These are phyloP conservation scores for Drosophila mercatorum DNA, from an alignment of 2,888 invertebrate species.

Conservation along the genomic window DNA sequence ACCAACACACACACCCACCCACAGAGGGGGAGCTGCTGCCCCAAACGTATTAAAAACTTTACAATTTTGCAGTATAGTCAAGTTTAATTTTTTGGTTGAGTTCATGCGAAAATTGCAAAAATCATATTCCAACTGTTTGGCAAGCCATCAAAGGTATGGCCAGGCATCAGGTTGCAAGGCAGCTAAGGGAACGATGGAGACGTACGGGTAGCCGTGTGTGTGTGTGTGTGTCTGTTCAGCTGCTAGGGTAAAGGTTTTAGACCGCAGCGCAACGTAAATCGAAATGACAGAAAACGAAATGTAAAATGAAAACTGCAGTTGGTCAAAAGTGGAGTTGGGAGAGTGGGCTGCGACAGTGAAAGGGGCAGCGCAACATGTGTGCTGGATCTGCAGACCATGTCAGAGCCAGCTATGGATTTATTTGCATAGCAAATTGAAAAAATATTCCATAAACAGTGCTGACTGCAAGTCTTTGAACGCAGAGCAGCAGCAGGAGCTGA, in stretches of 20 bases:
- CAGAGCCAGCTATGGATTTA: constrained; percentile 36
- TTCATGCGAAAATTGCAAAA: constrained; percentile 80
- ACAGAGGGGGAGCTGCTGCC: constrained; percentile 20
- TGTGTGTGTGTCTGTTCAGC: constrained; percentile 2
- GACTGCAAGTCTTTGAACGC: constrained; percentile 39
- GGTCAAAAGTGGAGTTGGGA: constrained; percentile 21
- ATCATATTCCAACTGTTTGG: constrained; percentile 80
- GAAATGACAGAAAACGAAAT: constrained; percentile 52
- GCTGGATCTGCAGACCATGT: constrained; percentile 8
- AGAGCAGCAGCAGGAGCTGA: background rate
- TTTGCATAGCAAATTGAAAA: constrained; percentile 77
- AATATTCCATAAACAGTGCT: constrained; percentile 56
- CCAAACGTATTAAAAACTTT: constrained; percentile 78
- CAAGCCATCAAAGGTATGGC: constrained; percentile 76
- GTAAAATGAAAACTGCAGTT: constrained; percentile 52
- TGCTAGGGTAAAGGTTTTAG: constrained; percentile 38
- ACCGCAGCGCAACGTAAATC: constrained; percentile 53
- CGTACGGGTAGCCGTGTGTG: background rate
- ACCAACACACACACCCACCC: constrained; percentile 26
- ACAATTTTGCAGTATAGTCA: constrained; percentile 77
- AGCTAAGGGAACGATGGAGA: background rate
- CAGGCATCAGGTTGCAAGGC: constrained; percentile 35
- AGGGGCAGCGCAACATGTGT: constrained; percentile 56
- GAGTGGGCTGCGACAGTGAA: constrained; percentile 10
- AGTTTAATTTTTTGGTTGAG: constrained; percentile 81